These are phyloP conservation scores for Hypomecis atomaria DNA, from an alignment of 2,888 invertebrate species.

Conservation along the genomic window DNA sequence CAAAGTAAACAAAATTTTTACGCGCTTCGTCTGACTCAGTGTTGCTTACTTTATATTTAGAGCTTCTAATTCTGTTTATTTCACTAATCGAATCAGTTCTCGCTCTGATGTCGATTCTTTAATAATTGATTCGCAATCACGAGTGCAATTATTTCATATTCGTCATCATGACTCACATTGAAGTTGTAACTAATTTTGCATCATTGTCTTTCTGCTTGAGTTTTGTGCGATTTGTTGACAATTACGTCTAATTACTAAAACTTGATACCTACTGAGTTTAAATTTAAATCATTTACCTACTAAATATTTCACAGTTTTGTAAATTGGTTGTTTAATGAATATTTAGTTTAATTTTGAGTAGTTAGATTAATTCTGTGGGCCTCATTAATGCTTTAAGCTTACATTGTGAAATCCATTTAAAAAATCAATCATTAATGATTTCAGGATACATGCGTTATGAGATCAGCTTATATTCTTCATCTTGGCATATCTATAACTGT, in stretches of 20 bases:
- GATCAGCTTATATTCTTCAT: too few relatives aligned
- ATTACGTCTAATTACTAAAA: constrained; percentile 16
- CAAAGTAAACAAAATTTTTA: constrained; percentile 78
- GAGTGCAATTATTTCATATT: constrained; percentile 10
- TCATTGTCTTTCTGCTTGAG: background rate
- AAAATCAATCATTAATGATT: too few relatives aligned
- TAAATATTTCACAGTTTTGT: background rate
- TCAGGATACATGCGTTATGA: too few relatives aligned
- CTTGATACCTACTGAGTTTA: background rate
- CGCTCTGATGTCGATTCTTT: constrained; percentile 48
- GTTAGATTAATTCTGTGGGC: too few relatives aligned
- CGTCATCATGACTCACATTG: constrained; percentile 5
- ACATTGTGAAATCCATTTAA: too few relatives aligned
- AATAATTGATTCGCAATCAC: constrained; percentile 42
- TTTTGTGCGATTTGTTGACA: background rate
- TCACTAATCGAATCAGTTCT: constrained; percentile 69
- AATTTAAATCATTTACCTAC: too few relatives aligned
- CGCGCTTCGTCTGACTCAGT: constrained; percentile 75
- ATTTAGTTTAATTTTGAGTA: background rate
- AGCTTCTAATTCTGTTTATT: constrained; percentile 70
- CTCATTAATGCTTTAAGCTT: too few relatives aligned
- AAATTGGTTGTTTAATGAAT: background rate
- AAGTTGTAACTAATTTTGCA: background rate
- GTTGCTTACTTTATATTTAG: constrained; percentile 76
- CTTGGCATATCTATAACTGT: too few relatives aligned